Percentiles rank a stretch among this genome's conserved stretches.
Evolutionary conservation across 2,797 vertebrate species (phyloP).

Genomic region (Gymnoscopelus microlampas): DNA sequence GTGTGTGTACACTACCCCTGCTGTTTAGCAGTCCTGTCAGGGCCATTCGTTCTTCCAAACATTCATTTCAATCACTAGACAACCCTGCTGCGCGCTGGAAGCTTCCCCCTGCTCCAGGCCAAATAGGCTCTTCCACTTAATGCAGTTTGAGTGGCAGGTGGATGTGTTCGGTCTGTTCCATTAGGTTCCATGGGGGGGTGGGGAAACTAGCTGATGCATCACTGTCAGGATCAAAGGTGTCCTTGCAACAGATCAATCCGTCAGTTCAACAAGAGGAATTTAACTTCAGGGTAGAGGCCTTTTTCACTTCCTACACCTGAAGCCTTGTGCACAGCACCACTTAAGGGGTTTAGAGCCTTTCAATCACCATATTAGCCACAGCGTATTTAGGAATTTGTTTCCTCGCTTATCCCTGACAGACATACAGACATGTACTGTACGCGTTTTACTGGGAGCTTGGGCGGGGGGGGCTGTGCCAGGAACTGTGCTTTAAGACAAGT

Average conservation of each 20-base stretch:
- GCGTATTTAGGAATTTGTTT: no score
- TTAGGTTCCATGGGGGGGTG: conserved; percentile 37
- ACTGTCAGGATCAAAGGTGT: conserved; percentile 69
- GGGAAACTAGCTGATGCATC: conserved; percentile 56
- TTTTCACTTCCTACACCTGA: conserved; percentile 57
- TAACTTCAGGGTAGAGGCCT: conserved; percentile 55
- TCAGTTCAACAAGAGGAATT: conserved; percentile 71
- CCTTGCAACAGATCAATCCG: conserved; percentile 65
- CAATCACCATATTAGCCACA: no score
- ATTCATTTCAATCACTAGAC: conserved; percentile 64
- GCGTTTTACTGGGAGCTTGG: no score
- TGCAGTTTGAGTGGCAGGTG: conserved; percentile 69
- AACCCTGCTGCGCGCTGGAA: conserved; percentile 53
- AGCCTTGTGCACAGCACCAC: conserved; percentile 1
- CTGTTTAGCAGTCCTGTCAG: conserved; percentile 61
- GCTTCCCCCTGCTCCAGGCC: conserved; percentile 56
- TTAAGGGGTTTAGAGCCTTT: neutral
- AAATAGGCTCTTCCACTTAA: conserved; percentile 56
- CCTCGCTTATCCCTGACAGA: no score
- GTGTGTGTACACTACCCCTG: conserved; percentile 29
- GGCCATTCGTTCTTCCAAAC: conserved; percentile 42
- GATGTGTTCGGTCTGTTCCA: conserved; percentile 47
- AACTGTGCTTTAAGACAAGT: no score
- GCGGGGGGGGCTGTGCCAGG: no score
- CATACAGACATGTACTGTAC: no score